Evolutionary conservation across 1,140 invertebrate genomes (phyloP).

Genomic region (Cyrtorhinus lividipennis): DNA sequence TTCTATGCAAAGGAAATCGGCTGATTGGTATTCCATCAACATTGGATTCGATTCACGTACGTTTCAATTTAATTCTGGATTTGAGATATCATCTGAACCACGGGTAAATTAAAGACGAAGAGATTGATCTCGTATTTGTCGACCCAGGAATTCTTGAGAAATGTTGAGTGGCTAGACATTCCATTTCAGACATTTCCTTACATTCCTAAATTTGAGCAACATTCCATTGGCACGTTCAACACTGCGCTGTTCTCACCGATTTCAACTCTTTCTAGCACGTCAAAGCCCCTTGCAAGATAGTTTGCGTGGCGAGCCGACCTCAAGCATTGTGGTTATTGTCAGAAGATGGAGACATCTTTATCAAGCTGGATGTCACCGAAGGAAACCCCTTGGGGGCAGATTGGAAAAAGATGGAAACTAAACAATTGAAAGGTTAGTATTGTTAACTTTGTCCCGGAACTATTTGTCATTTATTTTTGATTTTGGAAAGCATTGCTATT

Average conservation of each 20-base stretch:
- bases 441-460: not conserved
- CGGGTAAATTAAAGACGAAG: too few species aligned
- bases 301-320: constrained; percentile 29
- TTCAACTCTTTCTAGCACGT: constrained; percentile 23
- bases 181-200: too few species aligned
- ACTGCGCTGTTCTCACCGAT: too few species aligned
- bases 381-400: constrained; percentile 29
- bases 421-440: constrained; percentile 32
- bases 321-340: constrained; percentile 36
- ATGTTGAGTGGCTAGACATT: too few species aligned
- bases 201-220: too few species aligned
- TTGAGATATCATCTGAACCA: too few species aligned
- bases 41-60: not conserved
- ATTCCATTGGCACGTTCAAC: too few species aligned
- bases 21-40: not conserved
- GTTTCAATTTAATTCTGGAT: not conserved
- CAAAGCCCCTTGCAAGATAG: constrained; percentile 26
- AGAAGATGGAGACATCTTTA: constrained; percentile 31
- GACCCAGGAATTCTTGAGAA: not conserved
- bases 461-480: too few species aligned
- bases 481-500: constrained; percentile 8
- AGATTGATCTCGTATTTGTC: too few species aligned
- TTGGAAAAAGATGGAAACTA: constrained; percentile 34
- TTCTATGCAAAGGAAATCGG: constrained; percentile 28
- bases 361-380: constrained; percentile 31